Evolutionary conservation across 2,797 vertebrate genomes (phyloP), one percentile per base, ranked within the genome.

Genomic region (Sebastolobus alascanus): DNA sequence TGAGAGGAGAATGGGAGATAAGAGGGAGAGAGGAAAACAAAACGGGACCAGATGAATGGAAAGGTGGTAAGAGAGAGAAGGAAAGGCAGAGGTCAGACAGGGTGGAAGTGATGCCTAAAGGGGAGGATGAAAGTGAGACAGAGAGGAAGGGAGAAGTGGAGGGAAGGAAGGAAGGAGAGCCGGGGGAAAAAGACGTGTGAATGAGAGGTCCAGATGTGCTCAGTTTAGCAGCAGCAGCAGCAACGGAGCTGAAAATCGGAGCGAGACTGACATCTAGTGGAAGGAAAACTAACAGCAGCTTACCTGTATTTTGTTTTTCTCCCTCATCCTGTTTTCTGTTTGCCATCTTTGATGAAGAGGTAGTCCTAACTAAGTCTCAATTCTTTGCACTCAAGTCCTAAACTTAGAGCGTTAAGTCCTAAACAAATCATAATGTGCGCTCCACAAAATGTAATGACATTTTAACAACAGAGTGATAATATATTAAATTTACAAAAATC

Each of bases 231-330:
- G 56, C 13, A 2, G 56, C 12, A 20, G 4, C 61, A 33, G 35
- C 6, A 3, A 8, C 10, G 0, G 43, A 14, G 52, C 22, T 66
- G n/a, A 37, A 33, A 14, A 18, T 22, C 43, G 20, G 56, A 65
- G 20, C 69, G 40, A 80, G 11, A 67, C 56, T 85, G 85, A 59
- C 87, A 87, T 66, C 87, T 77, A 55, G 69, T 75, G 87, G 77
- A 40, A 6, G 35, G 27, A 50, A 31, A 7, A 14, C 3, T 1
- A 27, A 75, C 14, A 52, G 0, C 80, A 83, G 13, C 20, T 46
- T 0, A 4, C 4, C 22, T 40, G 14, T 1, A 8, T 25, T 58
- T 9, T 8, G 2, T n/a, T 37, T 16, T 16, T 31, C 16, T 31
- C 12, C 33, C 13, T 25, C 27, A 12, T 25, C 10, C 33, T 46